Percentiles rank a stretch among this genome's conserved stretches.
These are phyloP conservation scores for Malurus splendens DNA, from an alignment of 2,797 vertebrate genomes.

Conservation along the genomic window DNA sequence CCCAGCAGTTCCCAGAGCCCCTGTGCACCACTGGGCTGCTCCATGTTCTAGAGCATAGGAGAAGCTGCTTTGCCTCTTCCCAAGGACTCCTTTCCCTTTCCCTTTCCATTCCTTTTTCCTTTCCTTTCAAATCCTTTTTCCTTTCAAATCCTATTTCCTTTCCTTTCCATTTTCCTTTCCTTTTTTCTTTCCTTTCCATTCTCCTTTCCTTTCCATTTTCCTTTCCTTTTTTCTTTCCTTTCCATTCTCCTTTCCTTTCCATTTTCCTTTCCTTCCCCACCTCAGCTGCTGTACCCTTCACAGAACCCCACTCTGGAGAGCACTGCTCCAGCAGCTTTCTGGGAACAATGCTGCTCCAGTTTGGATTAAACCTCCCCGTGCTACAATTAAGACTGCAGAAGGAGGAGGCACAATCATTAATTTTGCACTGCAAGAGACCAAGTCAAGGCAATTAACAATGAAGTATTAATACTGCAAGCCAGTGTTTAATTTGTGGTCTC, in stretches of 20 bases:
- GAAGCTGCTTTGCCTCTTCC: background rate
- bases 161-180: no score
- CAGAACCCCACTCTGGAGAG: rapidly evolving
- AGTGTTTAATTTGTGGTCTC: background rate
- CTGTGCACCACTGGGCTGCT: rapidly evolving
- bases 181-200: no score
- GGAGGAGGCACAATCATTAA: background rate
- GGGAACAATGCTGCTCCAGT: background rate
- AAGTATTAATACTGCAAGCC: background rate
- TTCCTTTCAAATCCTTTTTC: no score
- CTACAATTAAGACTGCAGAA: background rate
- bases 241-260: no score
- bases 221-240: no score
- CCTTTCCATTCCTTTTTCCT: no score
- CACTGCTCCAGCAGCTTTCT: background rate
- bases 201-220: no score
- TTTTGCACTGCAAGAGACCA: background rate
- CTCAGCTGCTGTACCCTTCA: rapidly evolving
- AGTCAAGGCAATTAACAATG: background rate
- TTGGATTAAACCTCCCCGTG: background rate
- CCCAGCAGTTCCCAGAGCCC: background rate
- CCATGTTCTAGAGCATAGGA: rapidly evolving
- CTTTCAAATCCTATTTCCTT: no score
- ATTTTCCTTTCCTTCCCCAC: no score
- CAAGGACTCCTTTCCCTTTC: no score